Evolutionary conservation across 2,888 invertebrate genomes (phyloP).

Genomic region (Synergus laeviventris): DNA sequence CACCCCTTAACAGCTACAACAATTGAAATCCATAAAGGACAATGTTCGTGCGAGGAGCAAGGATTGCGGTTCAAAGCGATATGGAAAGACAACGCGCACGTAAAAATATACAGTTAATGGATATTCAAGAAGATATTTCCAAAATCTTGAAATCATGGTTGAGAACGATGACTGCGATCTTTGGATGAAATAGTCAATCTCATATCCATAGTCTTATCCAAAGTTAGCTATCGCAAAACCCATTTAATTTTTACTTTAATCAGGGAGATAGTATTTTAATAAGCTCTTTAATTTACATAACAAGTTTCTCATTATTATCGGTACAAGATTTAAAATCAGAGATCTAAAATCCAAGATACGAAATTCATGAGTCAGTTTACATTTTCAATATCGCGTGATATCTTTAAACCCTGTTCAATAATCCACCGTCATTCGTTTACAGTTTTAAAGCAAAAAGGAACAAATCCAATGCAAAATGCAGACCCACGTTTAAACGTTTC

Average conservation of each 20-base stretch:
- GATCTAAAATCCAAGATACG: constrained; percentile 53
- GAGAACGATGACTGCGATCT: constrained; percentile 60
- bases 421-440: constrained; percentile 78
- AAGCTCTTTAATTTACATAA: constrained; percentile 10
- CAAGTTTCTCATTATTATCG: constrained; percentile 53
- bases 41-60: constrained; percentile 61
- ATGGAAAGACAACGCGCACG: constrained; percentile 56
- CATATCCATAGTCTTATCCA: constrained; percentile 2
- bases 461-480: constrained; percentile 76
- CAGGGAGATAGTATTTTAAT: background rate
- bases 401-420: constrained; percentile 67
- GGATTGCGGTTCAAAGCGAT: constrained; percentile 60
- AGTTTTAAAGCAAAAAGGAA: constrained; percentile 87
- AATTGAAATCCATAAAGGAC: constrained; percentile 62
- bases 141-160: constrained; percentile 65
- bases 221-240: background rate
- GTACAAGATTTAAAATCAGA: constrained; percentile 63
- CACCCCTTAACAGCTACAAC: constrained; percentile 67
- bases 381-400: constrained; percentile 32
- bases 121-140: constrained; percentile 53
- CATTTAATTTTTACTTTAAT: background rate
- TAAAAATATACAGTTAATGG: constrained; percentile 60
- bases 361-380: constrained; percentile 55
- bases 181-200: constrained; percentile 61
- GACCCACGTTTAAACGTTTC: constrained; percentile 76